These are phyloP conservation scores for Lineus longissimus DNA, from an alignment of 1,140 invertebrate genomes.

Conservation along the genomic window DNA sequence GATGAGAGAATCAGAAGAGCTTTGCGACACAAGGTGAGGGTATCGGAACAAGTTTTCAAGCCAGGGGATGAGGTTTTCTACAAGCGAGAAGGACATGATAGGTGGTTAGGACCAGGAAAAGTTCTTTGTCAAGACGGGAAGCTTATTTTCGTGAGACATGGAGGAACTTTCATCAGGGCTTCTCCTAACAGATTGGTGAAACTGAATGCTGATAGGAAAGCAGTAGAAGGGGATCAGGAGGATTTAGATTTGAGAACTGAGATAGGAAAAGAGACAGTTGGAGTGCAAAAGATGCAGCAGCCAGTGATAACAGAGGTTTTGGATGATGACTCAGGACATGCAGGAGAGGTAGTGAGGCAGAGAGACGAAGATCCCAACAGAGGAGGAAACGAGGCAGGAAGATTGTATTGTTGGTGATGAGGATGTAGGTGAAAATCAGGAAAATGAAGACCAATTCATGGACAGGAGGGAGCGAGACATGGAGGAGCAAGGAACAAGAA, in stretches of 20 bases:
- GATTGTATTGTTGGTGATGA: no score
- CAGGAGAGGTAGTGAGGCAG: no score
- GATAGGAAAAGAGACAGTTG: no score
- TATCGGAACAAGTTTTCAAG: constrained; percentile 18
- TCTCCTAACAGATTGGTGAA: constrained; percentile 23
- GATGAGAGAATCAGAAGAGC: constrained; percentile 17
- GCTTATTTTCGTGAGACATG: constrained; percentile 24
- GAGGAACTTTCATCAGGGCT: constrained; percentile 12
- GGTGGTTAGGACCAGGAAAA: constrained; percentile 20
- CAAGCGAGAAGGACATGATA: constrained; percentile 18
- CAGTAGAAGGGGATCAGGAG: no score
- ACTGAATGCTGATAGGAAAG: no score
- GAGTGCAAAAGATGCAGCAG: no score
- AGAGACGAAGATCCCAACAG: no score
- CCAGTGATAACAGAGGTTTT: no score
- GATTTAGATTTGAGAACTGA: no score
- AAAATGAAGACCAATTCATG: background rate
- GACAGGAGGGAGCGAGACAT: background rate
- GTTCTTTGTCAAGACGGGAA: constrained; percentile 21
- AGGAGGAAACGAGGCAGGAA: no score
- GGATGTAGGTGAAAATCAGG: background rate
- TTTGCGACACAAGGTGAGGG: constrained; percentile 20
- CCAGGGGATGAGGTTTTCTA: constrained; percentile 23
- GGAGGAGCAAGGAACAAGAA: background rate
- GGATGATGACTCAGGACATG: no score